phyloP scores from a whole-genome alignment of 2,113 vertebrate species.

The Helogale parvula region DNA sequence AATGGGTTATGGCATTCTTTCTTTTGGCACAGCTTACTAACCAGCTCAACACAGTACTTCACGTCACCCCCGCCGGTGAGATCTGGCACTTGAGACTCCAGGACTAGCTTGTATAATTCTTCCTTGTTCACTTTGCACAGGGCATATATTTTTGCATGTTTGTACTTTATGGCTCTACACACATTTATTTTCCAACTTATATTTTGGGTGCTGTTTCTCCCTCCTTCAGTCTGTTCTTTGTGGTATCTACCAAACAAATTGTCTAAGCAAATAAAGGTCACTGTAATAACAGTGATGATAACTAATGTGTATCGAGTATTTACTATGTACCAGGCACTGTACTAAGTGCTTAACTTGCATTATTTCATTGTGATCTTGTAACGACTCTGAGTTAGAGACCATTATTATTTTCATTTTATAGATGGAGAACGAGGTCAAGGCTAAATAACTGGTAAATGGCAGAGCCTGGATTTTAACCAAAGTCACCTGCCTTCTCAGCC shows the following conservation, averaged over 20 bases:
- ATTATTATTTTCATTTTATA: neutral
- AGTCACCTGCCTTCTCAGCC: neutral
- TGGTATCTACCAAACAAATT: neutral
- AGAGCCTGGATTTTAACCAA: neutral
- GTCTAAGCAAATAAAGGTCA: neutral
- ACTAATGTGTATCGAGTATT: neutral
- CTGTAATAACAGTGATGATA: neutral
- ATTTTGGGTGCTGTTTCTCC: neutral
- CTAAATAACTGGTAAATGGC: neutral
- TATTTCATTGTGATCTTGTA: constrained; percentile 2
- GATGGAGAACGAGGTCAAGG: neutral
- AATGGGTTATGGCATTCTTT: neutral
- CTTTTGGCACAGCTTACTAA: neutral
- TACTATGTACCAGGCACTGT: neutral
- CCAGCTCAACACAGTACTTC: neutral
- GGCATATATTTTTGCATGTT: neutral
- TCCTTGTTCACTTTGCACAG: neutral
- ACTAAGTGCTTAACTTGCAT: neutral
- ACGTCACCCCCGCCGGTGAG: neutral
- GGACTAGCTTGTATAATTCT: neutral
- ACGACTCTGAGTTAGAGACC: neutral
- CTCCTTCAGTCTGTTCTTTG: neutral
- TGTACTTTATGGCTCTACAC: neutral
- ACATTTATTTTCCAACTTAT: neutral
- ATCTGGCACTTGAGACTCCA: neutral